Base-by-base conservation (phyloP, 2,888 invertebrate genomes). In the Timema cristinae region DNA sequence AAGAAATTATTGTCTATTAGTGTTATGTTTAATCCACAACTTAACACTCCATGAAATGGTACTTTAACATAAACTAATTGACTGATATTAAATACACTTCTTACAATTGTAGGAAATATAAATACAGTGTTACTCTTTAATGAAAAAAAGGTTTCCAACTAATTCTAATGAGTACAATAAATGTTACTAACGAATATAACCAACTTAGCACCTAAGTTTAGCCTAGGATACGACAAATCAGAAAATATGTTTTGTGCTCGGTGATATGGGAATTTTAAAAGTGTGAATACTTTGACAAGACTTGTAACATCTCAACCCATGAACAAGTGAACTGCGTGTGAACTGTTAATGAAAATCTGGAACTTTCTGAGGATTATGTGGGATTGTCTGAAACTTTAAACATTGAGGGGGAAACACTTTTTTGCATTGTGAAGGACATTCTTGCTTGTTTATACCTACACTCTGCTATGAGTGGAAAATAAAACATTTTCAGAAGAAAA, bases 281-380 rank as follows among this genome's bases (percentile, higher is more conserved):
- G 5, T 67, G 48, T 7, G 11, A 48, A 50, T 67, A 67, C 13
- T 67, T 48, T 49, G 67, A 67, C 49, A 50, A 67, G 15, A 48
- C 67, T 50, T 67, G 67, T 67, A n/a, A 67, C 67, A 67, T 67
- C 49, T 50, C 67, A 47, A 47, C 49, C n/a, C 49, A 67, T 16
- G 32, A 67, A 67, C 32, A 67, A 67, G 67, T 67, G 49, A n/a
- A 47, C 11, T 15, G 47, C 48, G n/a, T 67, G 10, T 15, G 67
- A 67, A 67, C n/a, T 7, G 67, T 67, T 9, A 67, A 48, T 48
- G 67, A 49, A 48, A 51, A 67, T n/a, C 15, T 67, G 47, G 9
- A 67, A 67, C 47, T 67, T 8, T 49, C 10, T 50, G 67, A 48
- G 49, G 9, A 50, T 15, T 67, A 49, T 67, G 49, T 67, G 9